phyloP scores from a whole-genome alignment of 2,888 invertebrate genomes.

The Patella caerulea region DNA sequence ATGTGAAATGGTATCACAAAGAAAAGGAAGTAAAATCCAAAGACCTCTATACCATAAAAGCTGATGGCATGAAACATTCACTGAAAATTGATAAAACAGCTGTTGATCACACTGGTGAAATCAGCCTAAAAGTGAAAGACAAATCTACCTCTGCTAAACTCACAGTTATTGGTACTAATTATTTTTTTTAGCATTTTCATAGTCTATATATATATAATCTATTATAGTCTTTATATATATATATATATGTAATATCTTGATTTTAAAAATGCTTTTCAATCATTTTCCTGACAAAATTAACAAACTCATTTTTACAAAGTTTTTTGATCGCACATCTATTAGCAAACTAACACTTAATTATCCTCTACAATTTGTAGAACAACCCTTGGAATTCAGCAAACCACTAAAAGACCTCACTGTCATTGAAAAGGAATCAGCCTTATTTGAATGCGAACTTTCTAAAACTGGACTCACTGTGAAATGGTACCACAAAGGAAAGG shows the following conservation, averaged over 20 bases:
- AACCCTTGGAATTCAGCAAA: conserved; percentile 54
- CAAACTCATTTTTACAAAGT: too few species aligned
- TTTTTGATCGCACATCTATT: too few species aligned
- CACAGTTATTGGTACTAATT: conserved; percentile 52
- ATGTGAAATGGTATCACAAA: conserved; percentile 88
- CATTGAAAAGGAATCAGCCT: conserved; percentile 57
- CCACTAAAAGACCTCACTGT: conserved; percentile 61
- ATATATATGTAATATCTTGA: too few species aligned
- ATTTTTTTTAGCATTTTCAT: too few species aligned
- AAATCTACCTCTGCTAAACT: conserved; percentile 56
- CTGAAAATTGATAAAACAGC: conserved; percentile 55
- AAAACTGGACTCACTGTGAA: conserved; percentile 61
- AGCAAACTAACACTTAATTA: too few species aligned
- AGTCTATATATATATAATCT: too few species aligned
- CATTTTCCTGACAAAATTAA: too few species aligned
- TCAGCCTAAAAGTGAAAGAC: conserved; percentile 56
- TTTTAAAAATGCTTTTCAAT: too few species aligned
- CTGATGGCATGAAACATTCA: conserved; percentile 76
- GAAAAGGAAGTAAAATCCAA: conserved; percentile 86
- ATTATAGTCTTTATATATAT: too few species aligned
- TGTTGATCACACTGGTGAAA: conserved; percentile 57
- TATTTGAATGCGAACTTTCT: conserved; percentile 64
- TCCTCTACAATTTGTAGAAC: conserved; percentile 43
- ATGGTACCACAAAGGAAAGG: conserved; percentile 69
- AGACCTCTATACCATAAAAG: conserved; percentile 84